Percentiles rank a stretch among this genome's conserved stretches.
phyloP scores from a whole-genome alignment of 2,888 invertebrate species.

The Eledone cirrhosa region DNA sequence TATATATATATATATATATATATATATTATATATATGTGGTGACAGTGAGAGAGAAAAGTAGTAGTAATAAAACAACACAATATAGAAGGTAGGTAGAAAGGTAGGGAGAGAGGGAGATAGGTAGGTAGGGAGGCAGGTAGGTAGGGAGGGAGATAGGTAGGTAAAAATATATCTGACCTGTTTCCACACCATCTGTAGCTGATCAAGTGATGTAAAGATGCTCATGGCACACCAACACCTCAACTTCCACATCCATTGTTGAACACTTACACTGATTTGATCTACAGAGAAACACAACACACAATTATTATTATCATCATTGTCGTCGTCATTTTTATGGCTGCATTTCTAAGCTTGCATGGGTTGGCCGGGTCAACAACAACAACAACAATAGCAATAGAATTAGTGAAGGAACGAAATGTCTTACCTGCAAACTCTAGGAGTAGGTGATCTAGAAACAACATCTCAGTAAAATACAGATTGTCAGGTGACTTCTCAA shows the following conservation, averaged over 20 bases:
- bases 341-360: no score
- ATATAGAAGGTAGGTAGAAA: background rate
- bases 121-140: background rate
- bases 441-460: background rate
- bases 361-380: no score
- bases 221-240: background rate
- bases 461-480: conserved; percentile 24
- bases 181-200: conserved; percentile 12
- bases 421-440: conserved; percentile 7
- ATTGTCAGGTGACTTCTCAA: background rate
- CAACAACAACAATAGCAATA: no score
- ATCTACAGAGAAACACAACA: background rate
- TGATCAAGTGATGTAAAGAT: background rate
- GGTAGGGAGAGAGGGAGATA: background rate
- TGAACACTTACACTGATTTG: background rate
- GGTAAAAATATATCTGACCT: background rate
- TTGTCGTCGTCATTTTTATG: no score
- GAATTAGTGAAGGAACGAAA: no score
- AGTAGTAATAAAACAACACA: no score
- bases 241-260: conserved; percentile 22
- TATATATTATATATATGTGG: background rate
- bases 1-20: background rate
- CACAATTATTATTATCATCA: no score
- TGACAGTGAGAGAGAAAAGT: no score
- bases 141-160: background rate